Evolutionary conservation across 2,888 invertebrate genomes (phyloP), one percentile per base, ranked within the genome.

Genomic region (Eupithecia pulchellata): DNA sequence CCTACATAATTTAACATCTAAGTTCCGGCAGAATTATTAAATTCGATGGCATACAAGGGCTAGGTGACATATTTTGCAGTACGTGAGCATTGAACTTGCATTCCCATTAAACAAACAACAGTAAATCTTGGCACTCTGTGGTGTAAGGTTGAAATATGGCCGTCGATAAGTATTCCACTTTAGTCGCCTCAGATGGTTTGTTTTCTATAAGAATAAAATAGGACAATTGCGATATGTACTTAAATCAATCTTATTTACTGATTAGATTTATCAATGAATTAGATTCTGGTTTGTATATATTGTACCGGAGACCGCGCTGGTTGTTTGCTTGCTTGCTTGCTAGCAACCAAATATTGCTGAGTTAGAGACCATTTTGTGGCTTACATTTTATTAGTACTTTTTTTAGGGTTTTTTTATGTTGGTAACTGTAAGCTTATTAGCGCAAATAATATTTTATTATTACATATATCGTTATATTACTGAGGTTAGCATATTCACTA

Each of bases 61-160:
- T 57, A 57, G 39, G 39, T 39, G 58, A 66, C 58, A 66, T 29
- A 52, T 52, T 25, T 52, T 52, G 11, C 52, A 25, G 20, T 25
- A 52, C 25, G 25, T 25, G 11, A 52, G 20, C 52, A 25, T 11
- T 52, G 25, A 64, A 67, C 63, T 64, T 58, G 58, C 64, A 67
- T 58, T 64, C 58, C 58, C 52, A 71, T 68, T 68, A 64, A 36
- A 39, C 52, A 17, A 67, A 64, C 61, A 68, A 65, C 65, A 62
- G 68, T 71, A 68, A 71, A 71, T 68, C 67, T 62, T 61, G 14
- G 68, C 39, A 32, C 67, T 39, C 39, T 65, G 68, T 65, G 34
- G 71, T 58, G 67, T 68, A 64, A 63, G 66, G 71, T 71, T 71
- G 65, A 71, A 65, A 68, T 65, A 68, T 62, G 68, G 68, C 36